Base-by-base conservation (phyloP, 2,797 vertebrate species). In the Pachyuromys duprasi region DNA sequence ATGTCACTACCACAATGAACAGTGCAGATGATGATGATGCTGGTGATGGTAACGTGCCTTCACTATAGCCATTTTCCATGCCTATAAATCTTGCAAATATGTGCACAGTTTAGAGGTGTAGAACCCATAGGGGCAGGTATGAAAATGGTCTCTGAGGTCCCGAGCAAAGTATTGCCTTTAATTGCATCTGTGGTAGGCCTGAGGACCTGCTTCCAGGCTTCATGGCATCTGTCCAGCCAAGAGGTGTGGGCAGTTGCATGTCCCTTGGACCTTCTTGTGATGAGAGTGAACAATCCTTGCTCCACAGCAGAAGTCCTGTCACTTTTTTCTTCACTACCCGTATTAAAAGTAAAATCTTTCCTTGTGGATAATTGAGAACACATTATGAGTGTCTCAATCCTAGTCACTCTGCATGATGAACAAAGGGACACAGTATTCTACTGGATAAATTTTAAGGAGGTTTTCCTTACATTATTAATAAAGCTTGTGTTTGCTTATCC, bases 401-500 rank as follows among this genome's bases (percentile, higher is more conserved):
- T 82, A 42, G 80, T 42, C 39, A 17, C 31, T 69, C 31, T 83
- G 57, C 20, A 45, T 7, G 72, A 63, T 26, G 8, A 53, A 72
- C 76, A 74, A 67, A 42, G 70, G 72, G 20, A 69, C 39, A 22
- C 36, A 55, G 1, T 55, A 3, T 89, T n/a, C 42, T 57, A 28
- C 69, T 86, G 62, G 72, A 78, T 67, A 57, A 9, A 49, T 57
- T 96, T 94, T 81, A 78, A 82, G 36, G 70, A 65, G 60, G 45
- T 42, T 91, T 86, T 70, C 22, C 72, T 94, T 86, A 36, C 28
- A 62, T 86, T 91, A 86, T 81, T 91, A 39, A 93, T 93, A 5
- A 81, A 89, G 31, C 8, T 9, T 78, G 1, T 3, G 74, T 55
- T 8, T 28, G 63, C 42, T 65, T 79, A 93, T 86, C 74, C 94